Base-by-base conservation (phyloP, 2,888 invertebrate genomes). In the Clivina fossor region DNA sequence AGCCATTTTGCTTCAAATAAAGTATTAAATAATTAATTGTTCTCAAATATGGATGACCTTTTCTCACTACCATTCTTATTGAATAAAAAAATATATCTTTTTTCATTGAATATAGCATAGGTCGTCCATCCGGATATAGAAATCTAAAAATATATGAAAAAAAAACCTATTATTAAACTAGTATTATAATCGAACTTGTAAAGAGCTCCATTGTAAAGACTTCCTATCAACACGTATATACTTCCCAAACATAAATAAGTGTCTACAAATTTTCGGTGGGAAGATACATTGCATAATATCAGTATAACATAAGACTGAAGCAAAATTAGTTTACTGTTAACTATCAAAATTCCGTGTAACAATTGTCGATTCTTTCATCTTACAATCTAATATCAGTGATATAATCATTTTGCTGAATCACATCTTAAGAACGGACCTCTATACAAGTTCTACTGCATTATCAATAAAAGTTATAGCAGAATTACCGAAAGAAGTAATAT, bases 81-180 rank as follows among this genome's bases (percentile, higher is more conserved):
- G 16, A 40, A 38, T 28, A 47, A 13, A 38, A 40, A 8, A 55
- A 30, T 3, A 55, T 33, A 28, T 54, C 47, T 13, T 54, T 54
- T 24, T 54, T 11, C 22, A 63, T 53, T 9, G 48, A 49, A 33
- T 60, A 58, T 20, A 63, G 26, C 50, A 49, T 58, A 22, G 49
- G 53, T 32, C 57, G 41, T 4, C 64, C 64, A 28, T 54, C 40
- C 20, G 53, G 44, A 26, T 18, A 37, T 16, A 53, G 28, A n/a
- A 37, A 44, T 18, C 49, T 49, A 22, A n/a, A 49, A 8, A 26
- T 26, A 26, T 26, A 7, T 26, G 8, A 26, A 8, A 5, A 8
- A 38, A 28, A 37, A 22, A 11, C 13, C 24, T 38, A 7, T 5
- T 33, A 8, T 26, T 8, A 26, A 33, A 33, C 11, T 11, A 33